Conservation (phyloP, 2,113 vertebrate genomes). For the Rattus rattus region DNA sequence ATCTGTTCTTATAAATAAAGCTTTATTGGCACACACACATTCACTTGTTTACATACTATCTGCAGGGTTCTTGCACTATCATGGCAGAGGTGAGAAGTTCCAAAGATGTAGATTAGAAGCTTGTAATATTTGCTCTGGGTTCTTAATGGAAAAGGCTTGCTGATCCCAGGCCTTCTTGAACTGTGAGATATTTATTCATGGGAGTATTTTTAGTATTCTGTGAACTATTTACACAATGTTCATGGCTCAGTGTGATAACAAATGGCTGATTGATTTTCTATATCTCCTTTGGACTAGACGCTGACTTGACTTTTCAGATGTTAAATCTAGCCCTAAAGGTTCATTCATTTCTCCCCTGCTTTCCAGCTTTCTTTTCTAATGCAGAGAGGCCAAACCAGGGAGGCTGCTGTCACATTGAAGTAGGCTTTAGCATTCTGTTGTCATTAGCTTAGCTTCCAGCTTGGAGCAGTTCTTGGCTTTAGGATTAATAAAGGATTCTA, state of each 20-base stretch:
- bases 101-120: neutral
- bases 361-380: neutral
- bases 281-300: neutral
- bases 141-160: neutral
- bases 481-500: conserved; percentile 1
- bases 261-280: neutral
- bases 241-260: neutral
- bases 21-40: neutral
- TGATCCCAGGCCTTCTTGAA: neutral
- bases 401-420: neutral
- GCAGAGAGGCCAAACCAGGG: neutral
- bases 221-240: neutral
- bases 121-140: neutral
- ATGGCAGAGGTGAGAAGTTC: neutral
- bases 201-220: neutral
- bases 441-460: neutral
- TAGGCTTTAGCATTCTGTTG: neutral
- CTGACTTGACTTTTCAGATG: neutral
- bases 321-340: neutral
- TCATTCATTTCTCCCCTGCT: neutral
- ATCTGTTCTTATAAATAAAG: conserved; percentile 2
- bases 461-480: neutral
- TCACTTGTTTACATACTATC: neutral
- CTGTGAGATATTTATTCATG: neutral
- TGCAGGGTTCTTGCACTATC: neutral